Evolutionary conservation across 37 sponge, comb jelly and placozoan genomes (phyloP).

Genomic region (Agelas oroides): DNA sequence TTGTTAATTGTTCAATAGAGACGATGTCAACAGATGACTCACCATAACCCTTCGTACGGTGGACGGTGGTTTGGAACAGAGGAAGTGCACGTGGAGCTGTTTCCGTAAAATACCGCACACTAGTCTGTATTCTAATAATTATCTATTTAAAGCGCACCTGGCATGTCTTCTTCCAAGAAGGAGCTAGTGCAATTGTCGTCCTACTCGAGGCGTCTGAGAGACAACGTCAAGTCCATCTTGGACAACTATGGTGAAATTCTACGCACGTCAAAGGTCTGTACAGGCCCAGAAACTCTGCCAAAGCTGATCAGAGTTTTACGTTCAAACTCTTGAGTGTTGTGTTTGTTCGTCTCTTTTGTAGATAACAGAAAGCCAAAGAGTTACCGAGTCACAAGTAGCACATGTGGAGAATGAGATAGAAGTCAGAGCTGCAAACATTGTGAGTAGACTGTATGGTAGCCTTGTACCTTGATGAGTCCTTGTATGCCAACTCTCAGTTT

Average conservation of each 20-base stretch:
- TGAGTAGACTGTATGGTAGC: conserved; percentile 34
- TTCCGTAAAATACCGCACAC: conserved; percentile 24
- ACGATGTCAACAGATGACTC: conserved; percentile 29
- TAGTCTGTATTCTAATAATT: background rate
- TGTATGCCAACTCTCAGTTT: too few relatives aligned
- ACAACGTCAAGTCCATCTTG: conserved; percentile 88
- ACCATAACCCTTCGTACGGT: conserved; percentile 29
- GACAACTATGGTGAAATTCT: conserved; percentile 92
- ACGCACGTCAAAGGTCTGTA: conserved; percentile 62
- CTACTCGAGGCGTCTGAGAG: conserved; percentile 80
- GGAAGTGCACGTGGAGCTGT: conserved; percentile 31
- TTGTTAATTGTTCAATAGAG: background rate
- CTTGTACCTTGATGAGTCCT: background rate
- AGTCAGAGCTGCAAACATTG: conserved; percentile 92
- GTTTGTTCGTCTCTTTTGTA: too few relatives aligned
- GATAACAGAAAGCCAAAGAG: conserved; percentile 5
- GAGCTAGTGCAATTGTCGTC: conserved; percentile 69
- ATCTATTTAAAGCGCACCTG: conserved; percentile 42
- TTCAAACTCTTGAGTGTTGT: too few relatives aligned
- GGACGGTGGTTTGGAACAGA: conserved; percentile 1
- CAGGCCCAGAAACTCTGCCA: too few relatives aligned
- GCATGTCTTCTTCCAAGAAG: conserved; percentile 58
- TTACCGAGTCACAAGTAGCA: conserved; percentile 57
- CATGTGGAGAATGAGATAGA: conserved; percentile 77
- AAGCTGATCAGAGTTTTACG: too few relatives aligned